phyloP scores from a whole-genome alignment of 1,140 invertebrate genomes.

The Heliconius melpomene region DNA sequence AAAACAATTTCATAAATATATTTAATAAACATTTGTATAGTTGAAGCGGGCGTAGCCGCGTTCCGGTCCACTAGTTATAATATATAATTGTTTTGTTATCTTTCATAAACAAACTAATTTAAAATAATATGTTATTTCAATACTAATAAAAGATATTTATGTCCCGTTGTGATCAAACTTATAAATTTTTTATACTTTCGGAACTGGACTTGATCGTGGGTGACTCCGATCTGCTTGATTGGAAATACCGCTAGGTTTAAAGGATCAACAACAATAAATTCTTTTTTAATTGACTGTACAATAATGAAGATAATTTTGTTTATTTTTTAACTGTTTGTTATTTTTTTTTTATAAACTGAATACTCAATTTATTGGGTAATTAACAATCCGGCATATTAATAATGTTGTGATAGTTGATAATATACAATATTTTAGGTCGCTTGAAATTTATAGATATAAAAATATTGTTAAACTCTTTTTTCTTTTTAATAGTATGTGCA shows the following conservation, averaged over 20 bases:
- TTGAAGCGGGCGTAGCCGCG: too few species aligned
- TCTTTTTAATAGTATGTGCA: background rate
- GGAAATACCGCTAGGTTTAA: slow-evolving; percentile 1
- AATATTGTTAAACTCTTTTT: too few species aligned
- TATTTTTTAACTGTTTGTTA: background rate
- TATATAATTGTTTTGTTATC: background rate
- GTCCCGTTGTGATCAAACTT: background rate
- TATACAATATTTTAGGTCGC: too few species aligned
- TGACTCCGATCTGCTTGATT: background rate
- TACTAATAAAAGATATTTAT: background rate
- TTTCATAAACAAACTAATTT: background rate
- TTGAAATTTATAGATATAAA: too few species aligned
- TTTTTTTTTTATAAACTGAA: background rate
- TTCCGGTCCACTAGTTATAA: background rate
- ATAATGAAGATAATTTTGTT: slow-evolving; percentile 5
- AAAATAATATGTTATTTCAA: background rate
- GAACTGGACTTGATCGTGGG: background rate
- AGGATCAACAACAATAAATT: slow-evolving; percentile 3
- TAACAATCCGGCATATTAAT: background rate
- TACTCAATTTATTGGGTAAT: background rate
- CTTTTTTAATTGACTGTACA: slow-evolving; percentile 1
- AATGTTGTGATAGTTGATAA: too few species aligned
- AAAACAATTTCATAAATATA: too few species aligned
- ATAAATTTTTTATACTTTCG: background rate
- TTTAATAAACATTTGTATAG: too few species aligned